Evolutionary conservation across 35 echinoderm and acorn worm genomes (phyloP), one percentile per base, ranked within the genome.

Genomic region (Strongylocentrotus purpuratus): DNA sequence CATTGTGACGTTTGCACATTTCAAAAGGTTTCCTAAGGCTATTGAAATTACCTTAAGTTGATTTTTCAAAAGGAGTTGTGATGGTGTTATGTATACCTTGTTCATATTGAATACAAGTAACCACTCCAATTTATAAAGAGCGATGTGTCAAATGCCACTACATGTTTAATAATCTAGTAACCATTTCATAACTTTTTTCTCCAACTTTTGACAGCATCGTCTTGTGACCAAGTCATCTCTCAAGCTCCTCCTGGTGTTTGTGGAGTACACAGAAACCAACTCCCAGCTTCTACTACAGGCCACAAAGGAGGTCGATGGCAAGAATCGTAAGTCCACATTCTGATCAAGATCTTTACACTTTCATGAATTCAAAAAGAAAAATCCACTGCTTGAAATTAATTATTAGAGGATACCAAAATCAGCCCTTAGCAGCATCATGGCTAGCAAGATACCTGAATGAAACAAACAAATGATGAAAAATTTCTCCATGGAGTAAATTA

Each of bases 141-240:
- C 35, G 3, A 41, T 41, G n/a, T 41, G 35, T 41, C 35, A 41
- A 41, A 41, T 41, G 3, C 35, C 35, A 41, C 35, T 1, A 41
- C 3, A 41, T 41, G 3, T 41, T 41, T 41, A 41, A 41, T 41
- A 18, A 28, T 70, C 17, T 20, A 28, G 22, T 70, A 25, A 17
- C 22, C 61, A 70, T 70, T 28, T 70, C 4, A 14, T 70, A 25
- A 70, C 61, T 25, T 70, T 61, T 87, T 94, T 61, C 9, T 94
- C 10, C 33, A 28, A 45, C 45, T 89, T 28, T 87, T 93, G 31
- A 4, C 95, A 99, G 98, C 97, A 98, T 94, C 98, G 98, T 11
- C 92, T 99, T 48, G 98, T 99, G 9, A 96, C 97, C n/a, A 99
- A 99, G 86, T 97, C 98, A 8, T 94, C 98, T 32, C 88, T 99